A percentile compares a stretch with the other conserved stretches of the same genome.
phyloP scores from a whole-genome alignment of 2,797 vertebrate genomes.

The Eulemur coronatus region DNA sequence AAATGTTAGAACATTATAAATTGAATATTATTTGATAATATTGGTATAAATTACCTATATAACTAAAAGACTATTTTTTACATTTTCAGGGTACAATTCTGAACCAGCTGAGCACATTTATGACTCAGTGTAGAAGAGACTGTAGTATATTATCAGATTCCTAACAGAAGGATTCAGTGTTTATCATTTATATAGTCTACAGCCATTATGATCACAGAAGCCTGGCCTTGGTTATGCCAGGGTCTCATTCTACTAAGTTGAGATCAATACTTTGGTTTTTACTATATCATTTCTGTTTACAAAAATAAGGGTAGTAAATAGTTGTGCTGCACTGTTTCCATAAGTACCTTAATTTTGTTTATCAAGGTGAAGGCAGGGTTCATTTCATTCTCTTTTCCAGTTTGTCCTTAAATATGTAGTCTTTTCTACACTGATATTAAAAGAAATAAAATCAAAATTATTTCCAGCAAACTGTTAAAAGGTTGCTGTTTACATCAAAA shows the following conservation, averaged over 20 bases:
- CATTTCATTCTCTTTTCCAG: neutral
- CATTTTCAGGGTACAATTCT: neutral
- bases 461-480: neutral
- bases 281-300: neutral
- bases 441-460: neutral
- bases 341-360: neutral
- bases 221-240: neutral
- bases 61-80: neutral
- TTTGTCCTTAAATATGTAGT: neutral
- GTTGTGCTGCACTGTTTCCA: neutral
- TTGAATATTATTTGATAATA: slow-evolving; percentile 19
- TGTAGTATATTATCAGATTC: neutral
- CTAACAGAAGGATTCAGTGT: neutral
- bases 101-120: neutral
- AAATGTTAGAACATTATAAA: neutral
- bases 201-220: neutral
- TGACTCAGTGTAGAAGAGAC: neutral
- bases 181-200: neutral
- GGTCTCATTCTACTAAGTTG: neutral
- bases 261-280: neutral
- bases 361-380: neutral
- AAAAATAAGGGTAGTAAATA: neutral
- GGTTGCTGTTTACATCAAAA: neutral
- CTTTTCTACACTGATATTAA: neutral
- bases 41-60: neutral